Evolutionary conservation across 2,113 vertebrate genomes (phyloP).

Genomic region (Notarius quadriscutis): DNA sequence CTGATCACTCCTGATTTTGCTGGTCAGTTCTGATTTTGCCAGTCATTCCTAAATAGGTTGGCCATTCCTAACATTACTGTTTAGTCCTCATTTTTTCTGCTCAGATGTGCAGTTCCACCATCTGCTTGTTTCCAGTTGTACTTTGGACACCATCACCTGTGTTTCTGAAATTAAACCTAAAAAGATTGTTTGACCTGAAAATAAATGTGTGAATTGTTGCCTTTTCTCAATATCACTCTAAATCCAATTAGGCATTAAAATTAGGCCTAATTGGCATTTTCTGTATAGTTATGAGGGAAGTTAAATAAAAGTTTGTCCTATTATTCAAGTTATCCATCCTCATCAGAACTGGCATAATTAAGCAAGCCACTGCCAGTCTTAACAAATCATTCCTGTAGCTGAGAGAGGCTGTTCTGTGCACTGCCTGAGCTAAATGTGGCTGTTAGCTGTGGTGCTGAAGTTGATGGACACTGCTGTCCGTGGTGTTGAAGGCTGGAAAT

Average conservation of each 20-base stretch:
- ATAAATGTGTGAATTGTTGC: not conserved
- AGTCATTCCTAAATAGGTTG: too few relatives aligned
- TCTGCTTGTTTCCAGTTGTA: not conserved
- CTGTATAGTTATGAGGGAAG: not conserved
- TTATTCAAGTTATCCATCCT: not conserved
- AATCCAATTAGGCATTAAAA: not conserved
- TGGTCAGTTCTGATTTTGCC: not conserved
- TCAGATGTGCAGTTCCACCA: not conserved
- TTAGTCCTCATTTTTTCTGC: not conserved
- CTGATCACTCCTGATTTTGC: not conserved
- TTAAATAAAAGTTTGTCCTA: not conserved
- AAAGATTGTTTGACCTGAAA: not conserved
- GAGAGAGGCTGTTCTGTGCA: not conserved
- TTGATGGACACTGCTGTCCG: not conserved
- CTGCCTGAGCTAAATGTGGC: slow-evolving; percentile 3
- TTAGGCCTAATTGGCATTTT: not conserved
- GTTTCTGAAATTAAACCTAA: not conserved
- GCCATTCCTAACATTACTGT: not conserved
- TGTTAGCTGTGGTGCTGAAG: not conserved
- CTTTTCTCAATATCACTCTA: not conserved
- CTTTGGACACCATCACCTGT: not conserved
- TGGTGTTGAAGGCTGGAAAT: slow-evolving; percentile 21
- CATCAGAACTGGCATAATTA: not conserved
- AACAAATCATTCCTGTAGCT: not conserved
- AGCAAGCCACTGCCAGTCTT: too few relatives aligned